Evolutionary conservation across 2,888 invertebrate genomes (phyloP), one percentile per base, ranked within the genome.

Genomic region (Eurytoma californica): DNA sequence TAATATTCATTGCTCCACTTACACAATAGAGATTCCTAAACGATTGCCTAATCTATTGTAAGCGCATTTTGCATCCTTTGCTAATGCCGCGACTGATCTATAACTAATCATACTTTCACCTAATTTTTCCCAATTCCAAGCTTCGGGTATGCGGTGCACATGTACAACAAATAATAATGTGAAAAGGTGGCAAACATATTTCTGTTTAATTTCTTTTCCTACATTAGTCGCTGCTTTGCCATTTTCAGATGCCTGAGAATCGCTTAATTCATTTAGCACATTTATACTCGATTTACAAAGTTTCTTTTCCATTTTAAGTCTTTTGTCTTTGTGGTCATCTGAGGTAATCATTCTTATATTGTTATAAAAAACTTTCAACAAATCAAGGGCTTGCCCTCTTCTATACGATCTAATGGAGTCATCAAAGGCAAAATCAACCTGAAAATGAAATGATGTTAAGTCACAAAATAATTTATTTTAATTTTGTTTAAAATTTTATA

Each of bases 331-430:
- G 18, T 90, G 83, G 20, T 89, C 86, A 57, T 86, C 86, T n/a
- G 91, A 90, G 82, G 92, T 92, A 49, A 92, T 86, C 57, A 91
- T 86, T 84, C 93, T 92, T 16, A 93, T 89, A 83, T 94, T 93
- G 67, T 92, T 91, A 87, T 94, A 95, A 82, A 95, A 94, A 3
- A 93, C 91, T n/a, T 91, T 90, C 65, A 95, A 87, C 78, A 95
- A 89, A 85, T 95, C 94, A 1, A 94, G 85, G 0, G 94, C 94
- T 90, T 95, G 95, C 81, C 92, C 93, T 61, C 94, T 92, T 30
- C 94, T 91, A 85, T 93, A 95, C 49, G 93, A 93, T 80, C 95
- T 91, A 3, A 94, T 92, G 24, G 92, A 91, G 20, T 90, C 88
- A 73, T 92, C 92, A 80, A 95, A 94, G 72, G 93, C 91, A 85